Evolutionary conservation across 1,140 invertebrate species (phyloP), one percentile per base, ranked within the genome.

Genomic region (Agraylea sexmaculata): DNA sequence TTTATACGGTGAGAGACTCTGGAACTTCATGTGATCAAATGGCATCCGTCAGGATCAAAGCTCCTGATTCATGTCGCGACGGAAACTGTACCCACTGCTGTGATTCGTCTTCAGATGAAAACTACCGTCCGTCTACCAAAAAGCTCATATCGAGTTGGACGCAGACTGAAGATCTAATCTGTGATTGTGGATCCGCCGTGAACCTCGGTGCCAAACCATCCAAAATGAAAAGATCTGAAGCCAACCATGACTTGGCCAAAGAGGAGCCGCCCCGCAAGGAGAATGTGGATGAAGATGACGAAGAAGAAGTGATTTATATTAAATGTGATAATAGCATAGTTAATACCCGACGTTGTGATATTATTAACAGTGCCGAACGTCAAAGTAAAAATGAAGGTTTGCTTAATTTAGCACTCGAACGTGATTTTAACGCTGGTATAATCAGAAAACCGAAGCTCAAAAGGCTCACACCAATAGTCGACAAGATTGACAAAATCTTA

Each of bases 301-400:
- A 19, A 31, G 21, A 36, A 8, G 36, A 42, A 42, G 45, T 46
- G 45, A 42, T 42, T 36, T 39, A 43, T 45, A 60, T 54, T 49
- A 64, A 66, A 61, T 68, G 64, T 68, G 65, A 68, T 68, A 65
- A 57, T 52, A 43, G 46, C 53, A 59, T 51, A 52, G 47, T 53
- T 54, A 54, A 43, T 44, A 49, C 42, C 30, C 41, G 43, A 33
- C 20, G 47, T 53, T 62, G 61, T 66, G 62, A 66, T 67, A 45
- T 31, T 44, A 41, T 40, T 40, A 44, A 20, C 22, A 10, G 21
- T 42, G 33, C 10, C 18, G 28, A 37, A 8, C 22, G 36, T 18
- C 25, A 19, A 13, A 13, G 16, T 12, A 31, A 27, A 17, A 27
- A 40, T 12, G 30, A 27, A 20, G 22, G 8, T 12, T 12, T 40